These are phyloP conservation scores for Anolis sagrei DNA, from an alignment of 2,113 vertebrate species.

Conservation along the genomic window DNA sequence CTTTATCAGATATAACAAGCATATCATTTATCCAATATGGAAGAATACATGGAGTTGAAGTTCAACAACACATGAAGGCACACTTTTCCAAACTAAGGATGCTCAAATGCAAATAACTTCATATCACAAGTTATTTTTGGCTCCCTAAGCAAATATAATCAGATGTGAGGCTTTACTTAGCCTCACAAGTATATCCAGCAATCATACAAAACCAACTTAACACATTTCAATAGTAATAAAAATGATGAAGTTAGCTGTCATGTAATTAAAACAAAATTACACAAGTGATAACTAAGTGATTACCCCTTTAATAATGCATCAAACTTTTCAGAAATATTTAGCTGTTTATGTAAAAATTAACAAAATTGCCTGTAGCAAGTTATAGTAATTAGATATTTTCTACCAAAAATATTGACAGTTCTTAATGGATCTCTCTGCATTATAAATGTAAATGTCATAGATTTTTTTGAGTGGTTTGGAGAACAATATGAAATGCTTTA, in stretches of 20 bases:
- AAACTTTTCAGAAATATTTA: slow-evolving; percentile 84
- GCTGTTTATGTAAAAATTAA: slow-evolving; percentile 82
- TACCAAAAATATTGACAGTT: slow-evolving; percentile 81
- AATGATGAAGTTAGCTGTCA: slow-evolving; percentile 84
- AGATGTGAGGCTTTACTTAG: slow-evolving; percentile 34
- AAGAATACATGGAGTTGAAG: no score
- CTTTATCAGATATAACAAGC: no score
- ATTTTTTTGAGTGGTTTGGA: slow-evolving; percentile 74
- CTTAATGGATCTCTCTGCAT: slow-evolving; percentile 82
- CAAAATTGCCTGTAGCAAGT: slow-evolving; percentile 82
- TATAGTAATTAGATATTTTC: slow-evolving; percentile 81
- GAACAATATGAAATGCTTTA: slow-evolving; percentile 67
- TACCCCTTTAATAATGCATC: slow-evolving; percentile 86
- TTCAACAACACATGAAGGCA: no score
- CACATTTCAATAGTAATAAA: slow-evolving; percentile 85
- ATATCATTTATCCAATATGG: no score
- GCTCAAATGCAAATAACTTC: background rate
- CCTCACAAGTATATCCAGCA: slow-evolving; percentile 44
- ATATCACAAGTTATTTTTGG: background rate
- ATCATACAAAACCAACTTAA: slow-evolving; percentile 73
- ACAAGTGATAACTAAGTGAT: slow-evolving; percentile 83
- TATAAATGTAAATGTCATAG: slow-evolving; percentile 78
- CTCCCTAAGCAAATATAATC: slow-evolving; percentile 10
- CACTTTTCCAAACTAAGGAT: background rate
- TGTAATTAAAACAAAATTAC: slow-evolving; percentile 84